Evolutionary conservation across 2,797 vertebrate genomes (phyloP).

Genomic region (Craterocephalus amniculus): DNA sequence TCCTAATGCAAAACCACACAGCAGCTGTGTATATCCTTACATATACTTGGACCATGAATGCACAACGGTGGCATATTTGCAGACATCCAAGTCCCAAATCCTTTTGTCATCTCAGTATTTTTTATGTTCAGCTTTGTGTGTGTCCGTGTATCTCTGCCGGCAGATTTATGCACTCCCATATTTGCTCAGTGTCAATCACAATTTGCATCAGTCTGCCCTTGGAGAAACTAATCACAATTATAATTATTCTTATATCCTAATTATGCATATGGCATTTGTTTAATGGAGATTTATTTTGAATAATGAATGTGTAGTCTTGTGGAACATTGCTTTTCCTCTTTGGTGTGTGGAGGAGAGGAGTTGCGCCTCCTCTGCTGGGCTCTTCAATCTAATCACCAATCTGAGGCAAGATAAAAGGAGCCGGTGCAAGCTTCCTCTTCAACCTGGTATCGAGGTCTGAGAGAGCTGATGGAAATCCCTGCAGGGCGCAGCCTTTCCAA

Average conservation of each 20-base stretch:
- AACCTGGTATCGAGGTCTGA: constrained; percentile 57
- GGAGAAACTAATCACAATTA: constrained; percentile 79
- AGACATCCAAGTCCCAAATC: constrained; percentile 32
- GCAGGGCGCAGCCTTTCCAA: constrained; percentile 36
- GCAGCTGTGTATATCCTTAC: background rate
- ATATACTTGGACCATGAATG: constrained; percentile 17
- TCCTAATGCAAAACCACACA: constrained; percentile 5
- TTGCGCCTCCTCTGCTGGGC: constrained; percentile 51
- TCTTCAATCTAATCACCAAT: constrained; percentile 75
- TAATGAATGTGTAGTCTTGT: constrained; percentile 84
- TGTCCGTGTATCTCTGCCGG: constrained; percentile 23
- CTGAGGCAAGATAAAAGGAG: constrained; percentile 61
- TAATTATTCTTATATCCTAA: constrained; percentile 81
- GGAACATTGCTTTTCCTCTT: constrained; percentile 81
- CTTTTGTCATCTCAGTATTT: constrained; percentile 27
- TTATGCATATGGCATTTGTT: constrained; percentile 81
- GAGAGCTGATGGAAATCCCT: constrained; percentile 66
- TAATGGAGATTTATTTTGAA: constrained; percentile 83
- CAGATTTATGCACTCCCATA: constrained; percentile 48
- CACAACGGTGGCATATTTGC: constrained; percentile 32
- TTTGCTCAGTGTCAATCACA: constrained; percentile 76
- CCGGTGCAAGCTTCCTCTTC: constrained; percentile 40
- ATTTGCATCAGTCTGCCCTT: constrained; percentile 69
- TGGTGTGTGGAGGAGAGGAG: constrained; percentile 52
- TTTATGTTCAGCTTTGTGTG: constrained; percentile 24